These are phyloP conservation scores for Sminthurides bifidus DNA, from an alignment of 1,140 invertebrate species.

Conservation along the genomic window DNA sequence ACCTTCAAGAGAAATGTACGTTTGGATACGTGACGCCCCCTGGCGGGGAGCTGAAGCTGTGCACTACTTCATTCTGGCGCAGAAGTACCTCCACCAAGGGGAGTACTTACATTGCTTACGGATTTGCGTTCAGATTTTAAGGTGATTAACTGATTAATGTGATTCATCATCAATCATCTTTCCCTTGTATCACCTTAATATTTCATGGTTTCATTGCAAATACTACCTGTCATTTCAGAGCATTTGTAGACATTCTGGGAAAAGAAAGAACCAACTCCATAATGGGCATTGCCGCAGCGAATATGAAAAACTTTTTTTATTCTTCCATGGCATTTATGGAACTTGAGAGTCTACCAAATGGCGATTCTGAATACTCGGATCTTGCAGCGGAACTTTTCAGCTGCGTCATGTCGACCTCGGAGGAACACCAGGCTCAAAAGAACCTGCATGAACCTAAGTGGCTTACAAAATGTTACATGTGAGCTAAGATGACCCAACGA, in stretches of 20 bases:
- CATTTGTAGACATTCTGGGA: constrained; percentile 72
- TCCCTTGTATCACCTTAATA: not conserved
- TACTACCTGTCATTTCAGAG: constrained; percentile 32
- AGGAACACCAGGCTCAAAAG: constrained; percentile 4
- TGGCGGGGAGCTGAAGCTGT: constrained; percentile 82
- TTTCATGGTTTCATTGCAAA: not conserved
- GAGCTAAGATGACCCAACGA: too few relatives aligned
- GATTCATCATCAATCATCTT: not conserved
- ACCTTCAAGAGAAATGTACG: constrained; percentile 14
- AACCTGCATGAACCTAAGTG: too few relatives aligned
- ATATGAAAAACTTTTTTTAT: constrained; percentile 61
- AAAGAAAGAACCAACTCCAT: constrained; percentile 61
- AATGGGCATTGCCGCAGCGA: constrained; percentile 58
- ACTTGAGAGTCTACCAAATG: constrained; percentile 62
- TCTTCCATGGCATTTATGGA: constrained; percentile 93
- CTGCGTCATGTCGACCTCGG: too few relatives aligned
- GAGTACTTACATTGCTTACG: not conserved
- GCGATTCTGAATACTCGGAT: constrained; percentile 55
- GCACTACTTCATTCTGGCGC: constrained; percentile 72
- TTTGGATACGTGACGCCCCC: constrained; percentile 53
- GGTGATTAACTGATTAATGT: not conserved
- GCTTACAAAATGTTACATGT: constrained; percentile 12
- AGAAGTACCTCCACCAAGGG: constrained; percentile 61
- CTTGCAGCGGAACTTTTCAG: constrained; percentile 75
- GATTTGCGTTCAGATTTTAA: not conserved